Conservation (phyloP, 2,113 vertebrate genomes). For the Tachuris rubrigastra region DNA sequence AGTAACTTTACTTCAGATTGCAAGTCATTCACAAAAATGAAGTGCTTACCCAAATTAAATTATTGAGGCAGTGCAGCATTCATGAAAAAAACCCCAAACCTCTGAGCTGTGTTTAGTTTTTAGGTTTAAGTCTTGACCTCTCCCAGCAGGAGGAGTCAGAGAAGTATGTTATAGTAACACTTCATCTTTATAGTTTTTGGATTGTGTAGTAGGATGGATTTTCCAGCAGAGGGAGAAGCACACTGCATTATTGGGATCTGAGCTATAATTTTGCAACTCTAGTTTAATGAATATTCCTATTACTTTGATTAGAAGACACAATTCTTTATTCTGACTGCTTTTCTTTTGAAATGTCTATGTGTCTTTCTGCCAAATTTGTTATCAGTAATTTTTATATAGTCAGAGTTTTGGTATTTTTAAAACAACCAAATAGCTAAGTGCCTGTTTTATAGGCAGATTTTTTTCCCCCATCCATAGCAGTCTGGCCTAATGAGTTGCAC, state of each 20-base stretch:
- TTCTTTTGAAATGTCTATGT: background rate
- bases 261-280: background rate
- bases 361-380: background rate
- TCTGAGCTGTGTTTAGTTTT: background rate
- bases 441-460: background rate
- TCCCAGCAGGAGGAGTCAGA: slow-evolving; percentile 24
- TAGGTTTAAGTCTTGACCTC: background rate
- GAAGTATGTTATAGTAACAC: background rate
- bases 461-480: background rate
- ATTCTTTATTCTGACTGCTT: background rate
- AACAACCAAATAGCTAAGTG: background rate
- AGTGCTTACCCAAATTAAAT: background rate
- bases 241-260: background rate
- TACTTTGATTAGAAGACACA: background rate
- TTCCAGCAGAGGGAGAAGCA: slow-evolving; percentile 56
- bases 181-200: background rate
- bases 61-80: background rate
- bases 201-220: background rate
- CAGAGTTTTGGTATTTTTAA: background rate
- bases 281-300: background rate
- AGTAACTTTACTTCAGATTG: background rate
- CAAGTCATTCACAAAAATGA: background rate
- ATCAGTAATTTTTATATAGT: background rate
- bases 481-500: slow-evolving; percentile 24
- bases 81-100: background rate